These are phyloP conservation scores for Falco cherrug DNA, from an alignment of 2,797 vertebrate species.

Conservation along the genomic window DNA sequence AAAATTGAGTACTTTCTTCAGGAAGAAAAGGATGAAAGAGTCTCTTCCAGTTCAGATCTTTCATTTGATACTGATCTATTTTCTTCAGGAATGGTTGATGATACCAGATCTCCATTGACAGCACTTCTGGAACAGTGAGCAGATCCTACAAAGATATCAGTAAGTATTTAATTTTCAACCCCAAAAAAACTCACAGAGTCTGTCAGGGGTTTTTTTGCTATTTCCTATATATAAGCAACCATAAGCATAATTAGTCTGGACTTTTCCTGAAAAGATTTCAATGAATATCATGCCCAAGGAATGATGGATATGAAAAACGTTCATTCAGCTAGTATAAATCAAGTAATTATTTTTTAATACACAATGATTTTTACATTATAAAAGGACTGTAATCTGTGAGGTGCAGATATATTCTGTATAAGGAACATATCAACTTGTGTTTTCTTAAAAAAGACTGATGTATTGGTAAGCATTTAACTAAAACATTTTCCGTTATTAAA, in stretches of 20 bases:
- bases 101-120: slow-evolving; percentile 84
- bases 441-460: background rate
- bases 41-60: slow-evolving; percentile 83
- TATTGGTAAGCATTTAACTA: background rate
- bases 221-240: background rate
- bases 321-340: background rate
- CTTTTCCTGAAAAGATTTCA: background rate
- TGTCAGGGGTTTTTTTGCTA: background rate
- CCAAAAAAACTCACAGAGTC: background rate
- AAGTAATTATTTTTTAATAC: background rate
- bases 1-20: slow-evolving; percentile 79
- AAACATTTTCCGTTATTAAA: background rate
- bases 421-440: background rate
- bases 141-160: slow-evolving; percentile 75
- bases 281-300: background rate
- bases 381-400: background rate
- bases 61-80: slow-evolving; percentile 75
- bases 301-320: background rate
- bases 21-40: slow-evolving; percentile 79
- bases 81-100: slow-evolving; percentile 86
- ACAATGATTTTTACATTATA: background rate
- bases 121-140: slow-evolving; percentile 78
- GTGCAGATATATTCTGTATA: background rate
- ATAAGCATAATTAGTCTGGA: background rate
- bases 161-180: slow-evolving; percentile 14